Percentiles rank a stretch among this genome's conserved stretches.
phyloP scores from a whole-genome alignment of 2,113 vertebrate species.

The Hyla sarda region DNA sequence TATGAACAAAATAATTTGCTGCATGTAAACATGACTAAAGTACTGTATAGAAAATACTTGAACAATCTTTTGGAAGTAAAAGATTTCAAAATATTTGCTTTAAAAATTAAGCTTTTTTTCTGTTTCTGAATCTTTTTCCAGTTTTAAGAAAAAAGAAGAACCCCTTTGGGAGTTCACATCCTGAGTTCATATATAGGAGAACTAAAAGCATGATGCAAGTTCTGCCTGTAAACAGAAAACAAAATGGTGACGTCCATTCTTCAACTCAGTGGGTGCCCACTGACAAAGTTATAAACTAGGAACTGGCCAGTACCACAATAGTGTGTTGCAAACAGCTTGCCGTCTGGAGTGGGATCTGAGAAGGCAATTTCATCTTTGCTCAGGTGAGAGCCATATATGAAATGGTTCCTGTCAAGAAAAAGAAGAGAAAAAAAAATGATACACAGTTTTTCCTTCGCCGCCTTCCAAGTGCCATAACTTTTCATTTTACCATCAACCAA shows the following conservation, averaged over 20 bases:
- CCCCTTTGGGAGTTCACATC: conserved; percentile 77
- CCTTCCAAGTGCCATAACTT: too few species aligned
- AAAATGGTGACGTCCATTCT: conserved; percentile 57
- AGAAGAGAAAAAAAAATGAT: not conserved
- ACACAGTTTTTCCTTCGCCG: too few species aligned
- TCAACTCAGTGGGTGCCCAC: conserved; percentile 70
- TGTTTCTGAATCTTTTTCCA: conserved; percentile 76
- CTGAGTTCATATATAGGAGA: conserved; percentile 74
- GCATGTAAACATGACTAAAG: conserved; percentile 85
- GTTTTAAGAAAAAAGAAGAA: conserved; percentile 77
- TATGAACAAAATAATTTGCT: conserved; percentile 80
- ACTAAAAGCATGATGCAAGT: conserved; percentile 70
- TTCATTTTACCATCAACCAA: too few species aligned
- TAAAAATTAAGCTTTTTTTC: conserved; percentile 77
- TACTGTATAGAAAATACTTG: conserved; percentile 81
- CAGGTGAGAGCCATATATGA: conserved; percentile 94
- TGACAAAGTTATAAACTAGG: conserved; percentile 98
- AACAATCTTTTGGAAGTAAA: conserved; percentile 78
- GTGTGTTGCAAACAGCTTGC: conserved; percentile 94
- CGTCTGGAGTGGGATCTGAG: conserved; percentile 97
- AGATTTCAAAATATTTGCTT: conserved; percentile 83
- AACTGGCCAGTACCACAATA: conserved; percentile 96
- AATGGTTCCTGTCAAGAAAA: conserved; percentile 86
- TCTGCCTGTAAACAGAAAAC: conserved; percentile 73
- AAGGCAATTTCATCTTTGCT: conserved; percentile 98